These are phyloP conservation scores for Crepidodera aurea DNA, from an alignment of 2,888 invertebrate species.

Conservation along the genomic window DNA sequence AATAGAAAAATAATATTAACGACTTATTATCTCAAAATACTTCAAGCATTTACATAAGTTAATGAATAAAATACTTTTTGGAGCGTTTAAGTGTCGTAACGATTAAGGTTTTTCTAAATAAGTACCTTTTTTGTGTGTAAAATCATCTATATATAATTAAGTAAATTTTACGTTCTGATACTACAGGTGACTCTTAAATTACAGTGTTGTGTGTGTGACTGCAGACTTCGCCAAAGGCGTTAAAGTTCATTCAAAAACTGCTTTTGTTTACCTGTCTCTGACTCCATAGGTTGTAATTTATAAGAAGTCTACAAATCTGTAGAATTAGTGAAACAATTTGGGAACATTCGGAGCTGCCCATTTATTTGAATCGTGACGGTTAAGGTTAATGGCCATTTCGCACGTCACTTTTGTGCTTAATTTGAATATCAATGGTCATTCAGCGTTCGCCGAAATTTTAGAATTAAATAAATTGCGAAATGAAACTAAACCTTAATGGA, in stretches of 20 bases:
- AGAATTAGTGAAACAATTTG: constrained; percentile 43
- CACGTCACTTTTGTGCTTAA: constrained; percentile 19
- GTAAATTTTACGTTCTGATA: neutral
- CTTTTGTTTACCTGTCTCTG: constrained; percentile 43
- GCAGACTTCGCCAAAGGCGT: constrained; percentile 39
- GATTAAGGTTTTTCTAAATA: no score
- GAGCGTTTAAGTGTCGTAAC: no score
- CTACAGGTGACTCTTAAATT: constrained; percentile 34
- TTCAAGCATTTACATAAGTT: no score
- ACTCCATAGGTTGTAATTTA: constrained; percentile 39
- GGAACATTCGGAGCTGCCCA: constrained; percentile 25
- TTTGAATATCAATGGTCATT: constrained; percentile 19
- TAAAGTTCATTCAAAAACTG: constrained; percentile 44
- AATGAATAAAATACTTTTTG: no score
- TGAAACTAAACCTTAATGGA: no score
- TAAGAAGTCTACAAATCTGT: constrained; percentile 45
- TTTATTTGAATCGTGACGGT: constrained; percentile 26
- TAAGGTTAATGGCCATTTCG: constrained; percentile 20
- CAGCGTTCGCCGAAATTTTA: no score
- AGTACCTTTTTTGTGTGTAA: no score
- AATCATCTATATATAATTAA: neutral
- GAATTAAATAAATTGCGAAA: no score
- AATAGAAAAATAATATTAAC: no score
- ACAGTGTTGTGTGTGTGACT: constrained; percentile 31
- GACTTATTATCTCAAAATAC: no score